A percentile compares a stretch with the other conserved stretches of the same genome.
Conservation (phyloP, 2,888 invertebrate species). For the Lampropteryx suffumata region DNA sequence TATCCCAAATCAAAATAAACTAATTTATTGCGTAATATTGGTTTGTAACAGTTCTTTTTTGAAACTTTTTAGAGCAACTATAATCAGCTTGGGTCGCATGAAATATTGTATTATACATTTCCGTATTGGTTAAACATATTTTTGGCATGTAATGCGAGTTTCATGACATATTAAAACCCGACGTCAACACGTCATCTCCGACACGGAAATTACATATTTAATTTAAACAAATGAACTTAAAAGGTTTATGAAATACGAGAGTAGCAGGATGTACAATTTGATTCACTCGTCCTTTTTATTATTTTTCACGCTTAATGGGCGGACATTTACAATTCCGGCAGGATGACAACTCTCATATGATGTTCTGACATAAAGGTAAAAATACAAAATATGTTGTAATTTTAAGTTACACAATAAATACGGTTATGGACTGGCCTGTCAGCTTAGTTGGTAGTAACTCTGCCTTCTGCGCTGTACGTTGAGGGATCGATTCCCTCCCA, state of each 20-base stretch:
- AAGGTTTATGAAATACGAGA: constrained; percentile 49
- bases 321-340: not conserved
- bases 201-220: constrained; percentile 67
- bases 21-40: too few species aligned
- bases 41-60: too few species aligned
- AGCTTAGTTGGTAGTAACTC: too few species aligned
- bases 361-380: not conserved
- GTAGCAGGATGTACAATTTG: constrained; percentile 57
- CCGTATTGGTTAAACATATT: not conserved
- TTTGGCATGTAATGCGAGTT: constrained; percentile 32
- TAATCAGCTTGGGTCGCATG: too few species aligned
- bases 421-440: too few species aligned
- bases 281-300: constrained; percentile 53
- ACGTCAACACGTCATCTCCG: constrained; percentile 52
- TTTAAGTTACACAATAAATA: too few species aligned
- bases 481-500: too few species aligned
- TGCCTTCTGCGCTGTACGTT: too few species aligned
- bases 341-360: not conserved
- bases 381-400: too few species aligned
- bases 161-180: constrained; percentile 41
- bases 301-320: constrained; percentile 46
- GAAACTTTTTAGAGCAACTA: too few species aligned
- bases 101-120: too few species aligned
- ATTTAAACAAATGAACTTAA: constrained; percentile 55
- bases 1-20: too few species aligned